Evolutionary conservation across 2,888 invertebrate species (phyloP), one percentile per base, ranked within the genome.

Genomic region (Apamea anceps): DNA sequence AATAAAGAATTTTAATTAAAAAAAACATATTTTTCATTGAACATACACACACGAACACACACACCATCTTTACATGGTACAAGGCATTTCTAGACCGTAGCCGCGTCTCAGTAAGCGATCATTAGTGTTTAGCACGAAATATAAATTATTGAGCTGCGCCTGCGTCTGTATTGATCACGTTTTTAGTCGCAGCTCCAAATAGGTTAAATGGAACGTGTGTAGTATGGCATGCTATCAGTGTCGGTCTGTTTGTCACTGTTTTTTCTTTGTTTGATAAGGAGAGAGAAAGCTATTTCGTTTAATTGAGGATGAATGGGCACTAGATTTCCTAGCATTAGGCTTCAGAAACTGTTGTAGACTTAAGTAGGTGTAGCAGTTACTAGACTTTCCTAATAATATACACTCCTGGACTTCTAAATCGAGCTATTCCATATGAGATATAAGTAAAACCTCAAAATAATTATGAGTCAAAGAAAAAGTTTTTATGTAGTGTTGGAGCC

Each of bases 101-200:
- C 45, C 62, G 66, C 67, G 42, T 78, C 60, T 76, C 51, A n/a
- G 18, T 60, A 70, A 60, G 63, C 68, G 75, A 77, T 71, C 70
- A 74, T 82, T 84, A 80, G 73, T 71, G 73, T 66, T 80, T 65
- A 84, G 67, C 82, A 85, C 71, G 73, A 81, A 85, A 81, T 68
- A 80, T 75, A 85, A 74, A 71, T 81, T 62, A 82, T 79, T 79
- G 45, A 73, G 65, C 45, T 79, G 48, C 80, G 67, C 83, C 67
- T 32, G 60, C 45, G 60, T 60, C 42, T n/a, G 77, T 62, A 79
- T 73, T 51, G 70, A 79, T 72, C 80, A 79, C 79, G 72, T 65
- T 73, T 66, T 63, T 67, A 48, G 45, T 63, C 21, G n/a, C 63
- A 60, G 37, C 42, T 77, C 68, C 48, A 79, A 77, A 63, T 54